Base-by-base conservation (phyloP, 1,140 invertebrate genomes). In the Eriocheir sinensis region DNA sequence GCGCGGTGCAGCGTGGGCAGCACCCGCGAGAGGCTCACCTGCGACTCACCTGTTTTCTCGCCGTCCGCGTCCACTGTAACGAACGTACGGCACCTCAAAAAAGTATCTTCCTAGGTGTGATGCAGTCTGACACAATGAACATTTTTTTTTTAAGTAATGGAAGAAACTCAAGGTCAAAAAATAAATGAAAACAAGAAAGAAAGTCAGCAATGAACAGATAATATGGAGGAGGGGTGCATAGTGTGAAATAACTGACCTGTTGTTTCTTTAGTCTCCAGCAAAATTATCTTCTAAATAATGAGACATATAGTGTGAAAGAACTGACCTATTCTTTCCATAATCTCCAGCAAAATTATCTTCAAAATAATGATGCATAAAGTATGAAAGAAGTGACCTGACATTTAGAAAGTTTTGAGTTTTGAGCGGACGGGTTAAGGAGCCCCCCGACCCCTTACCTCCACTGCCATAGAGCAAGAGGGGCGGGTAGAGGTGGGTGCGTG, bases 1-100 rank as follows among this genome's bases (percentile, higher is more conserved):
- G 98, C 96, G 95, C 97, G 97, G 96, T 98, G 98, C 95, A 98
- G 97, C 30, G 97, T 96, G 8, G 97, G 96, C 93, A 97, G 96
- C 95, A 97, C 96, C 90, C 97, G 96, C 0, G 97, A 97, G 94
- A 97, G 36, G 36, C 83, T 79, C 9, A 53, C 32, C 72, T 95
- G 94, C 2, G 94, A 92, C 27, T 95, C 91, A 15, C 94, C 94
- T 30, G 85, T 89, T 2, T 38, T 34, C 85, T 95, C 94, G 44
- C 94, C 94, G 36, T 80, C 85, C 36, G 89, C 94, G 36, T 60
- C 81, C 30, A 91, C 93, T 92, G 89, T 60, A 86, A 85, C 86
- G 3, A 53, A 36, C 72, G 21, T n/a, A n/a, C 6, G 36, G 32
- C 30, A 72, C 8, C 6, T 17, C 2, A 3, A 41, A 12, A 30